phyloP scores from a whole-genome alignment of 1,140 invertebrate species.

The Drosophila tsacasi region DNA sequence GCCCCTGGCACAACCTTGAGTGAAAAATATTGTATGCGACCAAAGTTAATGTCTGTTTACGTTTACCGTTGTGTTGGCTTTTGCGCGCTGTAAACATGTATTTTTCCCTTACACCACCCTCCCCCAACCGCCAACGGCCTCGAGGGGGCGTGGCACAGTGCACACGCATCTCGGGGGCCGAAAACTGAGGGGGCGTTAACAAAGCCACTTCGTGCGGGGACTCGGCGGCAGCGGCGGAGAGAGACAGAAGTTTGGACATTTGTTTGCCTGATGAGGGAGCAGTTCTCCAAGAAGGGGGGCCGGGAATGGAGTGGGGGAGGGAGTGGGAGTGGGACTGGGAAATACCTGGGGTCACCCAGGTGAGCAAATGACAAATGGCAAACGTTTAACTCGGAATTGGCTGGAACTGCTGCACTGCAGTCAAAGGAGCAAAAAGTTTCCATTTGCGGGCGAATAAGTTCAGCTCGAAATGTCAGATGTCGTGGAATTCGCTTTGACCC shows the following conservation, averaged over 20 bases:
- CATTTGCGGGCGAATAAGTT: conserved; percentile 48
- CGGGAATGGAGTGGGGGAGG: background rate
- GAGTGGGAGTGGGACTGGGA: background rate
- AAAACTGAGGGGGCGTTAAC: conserved; percentile 59
- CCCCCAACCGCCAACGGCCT: background rate
- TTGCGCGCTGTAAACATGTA: conserved; percentile 78
- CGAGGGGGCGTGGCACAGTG: conserved; percentile 41
- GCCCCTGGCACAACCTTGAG: conserved; percentile 65
- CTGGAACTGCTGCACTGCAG: conserved; percentile 54
- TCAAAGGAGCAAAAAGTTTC: conserved; percentile 53
- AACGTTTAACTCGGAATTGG: conserved; percentile 70
- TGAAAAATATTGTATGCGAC: conserved; percentile 80
- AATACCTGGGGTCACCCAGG: conserved; percentile 52
- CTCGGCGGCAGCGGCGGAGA: background rate
- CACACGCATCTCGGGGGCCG: conserved; percentile 50
- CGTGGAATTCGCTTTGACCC: conserved; percentile 48
- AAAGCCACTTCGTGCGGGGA: conserved; percentile 57
- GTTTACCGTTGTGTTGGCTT: conserved; percentile 77
- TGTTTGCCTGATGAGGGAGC: conserved; percentile 60
- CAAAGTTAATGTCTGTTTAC: conserved; percentile 83
- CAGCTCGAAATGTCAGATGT: conserved; percentile 48
- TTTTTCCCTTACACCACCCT: conserved; percentile 39
- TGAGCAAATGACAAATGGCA: conserved; percentile 71
- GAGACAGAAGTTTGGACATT: conserved; percentile 65
- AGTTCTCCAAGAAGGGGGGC: background rate